Conservation (phyloP, 2,113 vertebrate genomes). For the Rhodinocichla rosea region DNA sequence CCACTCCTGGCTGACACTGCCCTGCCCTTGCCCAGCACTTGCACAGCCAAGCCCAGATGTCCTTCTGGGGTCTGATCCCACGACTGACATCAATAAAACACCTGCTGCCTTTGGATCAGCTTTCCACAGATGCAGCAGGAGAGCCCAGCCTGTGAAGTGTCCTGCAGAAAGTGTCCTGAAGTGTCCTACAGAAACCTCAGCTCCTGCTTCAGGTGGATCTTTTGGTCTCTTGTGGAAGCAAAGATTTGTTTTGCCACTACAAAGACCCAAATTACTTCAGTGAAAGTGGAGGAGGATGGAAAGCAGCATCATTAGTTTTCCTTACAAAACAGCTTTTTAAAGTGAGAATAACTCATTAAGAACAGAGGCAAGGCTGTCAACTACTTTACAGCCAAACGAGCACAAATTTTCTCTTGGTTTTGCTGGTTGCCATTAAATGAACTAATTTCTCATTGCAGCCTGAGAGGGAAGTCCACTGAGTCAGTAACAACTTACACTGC, state of each 20-base stretch:
- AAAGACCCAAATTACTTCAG: neutral
- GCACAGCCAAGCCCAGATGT: neutral
- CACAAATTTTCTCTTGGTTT: neutral
- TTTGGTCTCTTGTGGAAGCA: accelerated
- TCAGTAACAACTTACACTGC: neutral
- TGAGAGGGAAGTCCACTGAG: neutral
- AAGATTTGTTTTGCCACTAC: neutral
- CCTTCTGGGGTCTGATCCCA: neutral
- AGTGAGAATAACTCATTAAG: neutral
- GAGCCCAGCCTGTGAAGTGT: neutral
- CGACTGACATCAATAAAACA: neutral
- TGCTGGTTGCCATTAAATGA: neutral
- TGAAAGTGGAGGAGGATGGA: neutral
- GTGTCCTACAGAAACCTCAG: neutral
- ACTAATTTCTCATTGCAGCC: neutral
- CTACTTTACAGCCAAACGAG: neutral
- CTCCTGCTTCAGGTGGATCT: neutral
- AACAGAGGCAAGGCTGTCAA: neutral
- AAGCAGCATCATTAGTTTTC: neutral
- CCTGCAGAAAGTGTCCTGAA: neutral
- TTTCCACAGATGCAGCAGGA: neutral
- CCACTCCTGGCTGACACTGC: accelerated
- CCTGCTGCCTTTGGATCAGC: neutral
- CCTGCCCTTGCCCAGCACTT: neutral
- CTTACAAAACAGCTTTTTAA: neutral